Percentiles rank a stretch among this genome's conserved stretches.
Conservation (phyloP, 2,113 vertebrate species). For the Poicephalus gulielmi region DNA sequence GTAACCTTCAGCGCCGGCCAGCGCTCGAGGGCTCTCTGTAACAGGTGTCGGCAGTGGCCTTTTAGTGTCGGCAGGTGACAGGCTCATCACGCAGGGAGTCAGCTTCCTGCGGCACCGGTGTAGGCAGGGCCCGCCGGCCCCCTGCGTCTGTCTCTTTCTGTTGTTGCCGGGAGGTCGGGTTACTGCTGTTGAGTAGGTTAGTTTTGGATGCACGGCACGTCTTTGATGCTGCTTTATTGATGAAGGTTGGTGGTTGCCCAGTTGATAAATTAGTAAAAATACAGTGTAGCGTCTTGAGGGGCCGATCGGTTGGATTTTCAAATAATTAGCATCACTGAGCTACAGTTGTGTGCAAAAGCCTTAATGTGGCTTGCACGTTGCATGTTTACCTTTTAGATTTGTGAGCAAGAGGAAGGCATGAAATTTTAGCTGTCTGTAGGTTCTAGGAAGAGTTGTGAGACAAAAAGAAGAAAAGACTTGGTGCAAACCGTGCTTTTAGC, state of each 20-base stretch:
- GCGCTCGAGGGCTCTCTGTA: not conserved
- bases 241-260: accelerated
- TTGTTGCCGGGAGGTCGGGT: not conserved
- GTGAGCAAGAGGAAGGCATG: not conserved
- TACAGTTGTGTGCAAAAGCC: accelerated
- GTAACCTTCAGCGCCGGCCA: not conserved
- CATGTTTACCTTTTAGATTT: not conserved
- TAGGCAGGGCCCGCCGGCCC: not conserved
- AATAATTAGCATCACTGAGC: not conserved
- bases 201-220: accelerated
- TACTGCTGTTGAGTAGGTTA: not conserved
- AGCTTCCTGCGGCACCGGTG: not conserved
- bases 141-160: not conserved
- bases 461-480: not conserved
- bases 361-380: accelerated
- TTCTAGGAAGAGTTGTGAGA: not conserved
- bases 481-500: accelerated
- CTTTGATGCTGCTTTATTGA: not conserved
- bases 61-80: not conserved
- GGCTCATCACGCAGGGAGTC: not conserved
- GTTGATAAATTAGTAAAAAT: not conserved
- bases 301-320: not conserved
- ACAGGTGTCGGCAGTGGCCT: not conserved
- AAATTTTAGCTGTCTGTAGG: accelerated
- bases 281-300: accelerated